Evolutionary conservation across 2,888 invertebrate genomes (phyloP).

Genomic region (Morpho helenor): DNA sequence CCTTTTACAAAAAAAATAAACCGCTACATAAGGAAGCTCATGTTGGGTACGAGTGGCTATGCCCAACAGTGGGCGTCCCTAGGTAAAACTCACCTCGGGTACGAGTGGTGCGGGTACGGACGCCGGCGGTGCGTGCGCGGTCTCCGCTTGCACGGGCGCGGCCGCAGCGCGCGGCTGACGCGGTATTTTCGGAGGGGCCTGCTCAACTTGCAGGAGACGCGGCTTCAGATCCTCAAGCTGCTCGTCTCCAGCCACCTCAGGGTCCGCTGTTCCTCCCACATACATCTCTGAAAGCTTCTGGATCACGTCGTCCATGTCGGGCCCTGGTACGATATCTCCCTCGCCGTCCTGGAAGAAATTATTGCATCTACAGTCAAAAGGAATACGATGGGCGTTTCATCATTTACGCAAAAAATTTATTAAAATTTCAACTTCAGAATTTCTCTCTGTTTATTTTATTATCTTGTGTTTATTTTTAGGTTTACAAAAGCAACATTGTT

Average conservation of each 20-base stretch:
- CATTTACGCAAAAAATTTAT: too few relatives aligned
- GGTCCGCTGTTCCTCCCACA: conserved; percentile 51
- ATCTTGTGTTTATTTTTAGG: too few relatives aligned
- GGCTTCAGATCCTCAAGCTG: conserved; percentile 42
- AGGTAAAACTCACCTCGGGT: not conserved
- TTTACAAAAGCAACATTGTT: too few relatives aligned
- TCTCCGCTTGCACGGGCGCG: conserved; percentile 27
- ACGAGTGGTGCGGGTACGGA: conserved; percentile 1
- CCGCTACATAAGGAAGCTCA: too few relatives aligned
- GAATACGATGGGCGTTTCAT: too few relatives aligned
- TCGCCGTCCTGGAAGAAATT: conserved; percentile 49
- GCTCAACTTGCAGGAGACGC: conserved; percentile 46
- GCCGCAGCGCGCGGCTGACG: conserved; percentile 36
- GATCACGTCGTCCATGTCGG: conserved; percentile 59
- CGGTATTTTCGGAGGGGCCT: conserved; percentile 43
- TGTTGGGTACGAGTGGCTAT: too few relatives aligned
- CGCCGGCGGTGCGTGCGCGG: conserved; percentile 4
- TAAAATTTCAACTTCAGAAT: too few relatives aligned
- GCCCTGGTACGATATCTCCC: conserved; percentile 47
- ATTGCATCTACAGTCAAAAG: not conserved
- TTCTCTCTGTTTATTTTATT: too few relatives aligned
- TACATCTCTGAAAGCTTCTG: conserved; percentile 57
- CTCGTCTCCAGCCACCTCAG: conserved; percentile 27
- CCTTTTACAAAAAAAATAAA: too few relatives aligned
- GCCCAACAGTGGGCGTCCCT: too few relatives aligned